A percentile compares a stretch with the other conserved stretches of the same genome.
Evolutionary conservation across 2,797 vertebrate genomes (phyloP).

Genomic region (Enteromius fasciolatus): DNA sequence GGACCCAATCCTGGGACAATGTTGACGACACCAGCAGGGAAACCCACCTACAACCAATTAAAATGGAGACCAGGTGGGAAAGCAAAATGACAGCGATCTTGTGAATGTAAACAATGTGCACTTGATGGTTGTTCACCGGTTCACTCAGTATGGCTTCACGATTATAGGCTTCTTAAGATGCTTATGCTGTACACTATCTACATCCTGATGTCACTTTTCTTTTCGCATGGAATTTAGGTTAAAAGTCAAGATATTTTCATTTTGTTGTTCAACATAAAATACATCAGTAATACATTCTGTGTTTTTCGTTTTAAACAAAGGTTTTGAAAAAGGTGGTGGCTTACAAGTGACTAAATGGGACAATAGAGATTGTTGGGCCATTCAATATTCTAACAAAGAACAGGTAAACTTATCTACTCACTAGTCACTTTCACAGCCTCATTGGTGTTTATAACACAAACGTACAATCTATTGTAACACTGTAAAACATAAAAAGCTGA

Average conservation of each 20-base stretch:
- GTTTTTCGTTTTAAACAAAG: too few relatives aligned
- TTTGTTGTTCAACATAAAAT: background rate
- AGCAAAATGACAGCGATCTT: background rate
- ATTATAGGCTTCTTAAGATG: background rate
- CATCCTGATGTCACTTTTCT: background rate
- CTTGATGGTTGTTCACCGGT: background rate
- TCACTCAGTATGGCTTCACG: background rate
- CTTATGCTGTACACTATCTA: background rate
- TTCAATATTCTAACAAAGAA: too few relatives aligned
- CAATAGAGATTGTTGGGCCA: too few relatives aligned
- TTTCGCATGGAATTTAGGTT: background rate
- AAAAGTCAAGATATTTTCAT: background rate
- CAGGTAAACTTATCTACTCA: too few relatives aligned
- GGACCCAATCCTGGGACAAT: constrained; percentile 89
- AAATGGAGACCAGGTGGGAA: background rate
- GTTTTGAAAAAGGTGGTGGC: background rate
- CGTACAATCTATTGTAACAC: too few relatives aligned
- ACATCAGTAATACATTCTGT: too few relatives aligned
- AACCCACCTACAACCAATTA: constrained; percentile 83
- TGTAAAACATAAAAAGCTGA: too few relatives aligned
- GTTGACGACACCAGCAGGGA: constrained; percentile 95
- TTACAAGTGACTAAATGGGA: background rate
- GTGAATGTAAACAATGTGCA: background rate
- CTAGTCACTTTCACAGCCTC: too few relatives aligned
- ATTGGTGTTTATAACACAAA: too few relatives aligned